Evolutionary conservation across 1,140 invertebrate genomes (phyloP).

Genomic region (Odontomachus brunneus): DNA sequence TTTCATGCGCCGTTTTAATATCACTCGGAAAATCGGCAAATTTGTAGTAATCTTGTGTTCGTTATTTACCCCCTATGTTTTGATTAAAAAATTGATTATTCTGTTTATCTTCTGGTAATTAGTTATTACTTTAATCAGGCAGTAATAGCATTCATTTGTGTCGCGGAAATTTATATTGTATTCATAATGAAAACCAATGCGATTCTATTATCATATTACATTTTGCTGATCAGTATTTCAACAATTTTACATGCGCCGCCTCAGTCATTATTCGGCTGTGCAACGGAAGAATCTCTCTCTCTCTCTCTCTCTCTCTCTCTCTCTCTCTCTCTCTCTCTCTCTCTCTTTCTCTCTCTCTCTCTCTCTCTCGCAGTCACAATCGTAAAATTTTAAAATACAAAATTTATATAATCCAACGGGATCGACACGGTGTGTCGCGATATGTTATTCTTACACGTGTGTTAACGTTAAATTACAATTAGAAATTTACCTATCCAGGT

Average conservation of each 20-base stretch:
- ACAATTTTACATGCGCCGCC: not conserved
- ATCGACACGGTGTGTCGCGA: no score
- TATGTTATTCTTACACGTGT: no score
- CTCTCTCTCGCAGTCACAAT: not conserved
- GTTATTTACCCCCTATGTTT: conserved; percentile 11
- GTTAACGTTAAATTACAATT: no score
- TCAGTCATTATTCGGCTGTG: not conserved
- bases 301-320: no score
- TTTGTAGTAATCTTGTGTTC: conserved; percentile 21
- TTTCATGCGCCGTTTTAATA: not conserved
- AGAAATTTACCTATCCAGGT: no score
- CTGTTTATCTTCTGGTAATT: conserved; percentile 35
- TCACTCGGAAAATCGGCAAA: conserved; percentile 8
- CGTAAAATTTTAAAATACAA: not conserved
- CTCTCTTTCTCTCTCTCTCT: no score
- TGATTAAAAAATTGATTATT: conserved; percentile 52
- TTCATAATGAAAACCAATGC: conserved; percentile 26
- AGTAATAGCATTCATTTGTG: conserved; percentile 43
- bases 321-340: no score
- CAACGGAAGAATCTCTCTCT: not conserved
- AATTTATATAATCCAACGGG: not conserved
- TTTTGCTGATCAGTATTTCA: conserved; percentile 32
- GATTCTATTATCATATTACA: conserved; percentile 37
- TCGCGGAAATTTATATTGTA: conserved; percentile 21
- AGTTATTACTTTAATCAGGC: conserved; percentile 50